Evolutionary conservation across 2,888 invertebrate species (phyloP).

Genomic region (Thereva nobilitata): DNA sequence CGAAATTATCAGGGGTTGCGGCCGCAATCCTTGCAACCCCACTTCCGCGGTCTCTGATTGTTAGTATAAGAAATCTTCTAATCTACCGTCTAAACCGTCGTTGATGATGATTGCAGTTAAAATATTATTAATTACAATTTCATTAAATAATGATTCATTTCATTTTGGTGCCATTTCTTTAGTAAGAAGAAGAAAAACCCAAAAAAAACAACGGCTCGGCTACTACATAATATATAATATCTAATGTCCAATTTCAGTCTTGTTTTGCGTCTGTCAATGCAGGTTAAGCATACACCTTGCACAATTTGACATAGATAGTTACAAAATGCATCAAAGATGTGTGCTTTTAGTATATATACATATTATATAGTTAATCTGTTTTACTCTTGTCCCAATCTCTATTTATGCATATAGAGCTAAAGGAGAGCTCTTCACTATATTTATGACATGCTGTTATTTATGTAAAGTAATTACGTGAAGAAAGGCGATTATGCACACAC

Average conservation of each 20-base stretch:
- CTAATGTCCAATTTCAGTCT: conserved; percentile 25
- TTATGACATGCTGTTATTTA: conserved; percentile 29
- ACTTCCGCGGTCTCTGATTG: no score
- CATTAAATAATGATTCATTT: no score
- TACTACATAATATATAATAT: neutral
- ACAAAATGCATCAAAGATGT: neutral
- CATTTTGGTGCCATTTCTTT: no score
- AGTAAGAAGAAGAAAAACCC: no score
- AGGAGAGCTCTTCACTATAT: conserved; percentile 16
- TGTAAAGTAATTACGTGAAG: conserved; percentile 28
- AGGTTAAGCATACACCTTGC: conserved; percentile 23
- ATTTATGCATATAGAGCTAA: conserved; percentile 18
- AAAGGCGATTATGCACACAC: conserved; percentile 28
- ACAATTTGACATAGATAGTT: conserved; percentile 2
- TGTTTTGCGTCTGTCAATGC: conserved; percentile 20
- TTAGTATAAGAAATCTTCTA: no score
- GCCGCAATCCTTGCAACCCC: no score
- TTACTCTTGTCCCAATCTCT: neutral
- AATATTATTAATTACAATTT: no score
- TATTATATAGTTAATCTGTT: neutral
- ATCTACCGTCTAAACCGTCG: no score
- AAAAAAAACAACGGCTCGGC: no score
- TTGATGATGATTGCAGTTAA: no score
- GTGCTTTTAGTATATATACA: conserved; percentile 1
- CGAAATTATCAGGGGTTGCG: no score